A percentile compares a stretch with the other conserved stretches of the same genome.
phyloP scores from a whole-genome alignment of 2,113 vertebrate genomes.

The Oenanthe oenanthe region DNA sequence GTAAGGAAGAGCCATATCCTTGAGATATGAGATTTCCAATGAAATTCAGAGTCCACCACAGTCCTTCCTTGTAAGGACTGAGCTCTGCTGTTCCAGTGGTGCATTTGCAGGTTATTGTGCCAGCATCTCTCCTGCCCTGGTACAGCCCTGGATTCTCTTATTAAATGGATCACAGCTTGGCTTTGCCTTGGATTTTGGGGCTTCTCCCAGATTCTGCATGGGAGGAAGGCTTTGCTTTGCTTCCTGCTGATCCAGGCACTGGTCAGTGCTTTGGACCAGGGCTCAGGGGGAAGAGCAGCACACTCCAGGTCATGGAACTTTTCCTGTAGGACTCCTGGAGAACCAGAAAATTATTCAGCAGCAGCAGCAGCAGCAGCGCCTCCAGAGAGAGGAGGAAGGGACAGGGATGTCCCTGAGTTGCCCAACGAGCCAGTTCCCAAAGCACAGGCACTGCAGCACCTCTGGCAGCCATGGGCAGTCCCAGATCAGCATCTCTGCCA shows the following conservation, averaged over 20 bases:
- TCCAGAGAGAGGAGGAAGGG: fast-evolving
- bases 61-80: background rate
- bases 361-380: background rate
- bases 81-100: fast-evolving
- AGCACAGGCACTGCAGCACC: background rate
- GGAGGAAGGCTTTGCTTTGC: background rate
- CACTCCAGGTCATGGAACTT: background rate
- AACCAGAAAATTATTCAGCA: background rate
- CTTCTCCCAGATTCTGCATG: background rate
- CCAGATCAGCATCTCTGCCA: background rate
- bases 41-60: background rate
- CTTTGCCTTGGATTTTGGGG: background rate
- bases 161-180: background rate
- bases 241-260: background rate
- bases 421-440: fast-evolving
- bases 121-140: background rate
- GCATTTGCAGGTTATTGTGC: background rate
- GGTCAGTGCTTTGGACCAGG: fast-evolving
- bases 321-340: background rate
- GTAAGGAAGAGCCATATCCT: background rate
- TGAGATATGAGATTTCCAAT: background rate
- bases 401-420: background rate
- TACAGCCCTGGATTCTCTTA: fast-evolving
- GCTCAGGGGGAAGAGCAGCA: background rate
- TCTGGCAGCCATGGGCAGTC: background rate